These are phyloP conservation scores for Colletes gigas DNA, from an alignment of 1,140 invertebrate species.

Conservation along the genomic window DNA sequence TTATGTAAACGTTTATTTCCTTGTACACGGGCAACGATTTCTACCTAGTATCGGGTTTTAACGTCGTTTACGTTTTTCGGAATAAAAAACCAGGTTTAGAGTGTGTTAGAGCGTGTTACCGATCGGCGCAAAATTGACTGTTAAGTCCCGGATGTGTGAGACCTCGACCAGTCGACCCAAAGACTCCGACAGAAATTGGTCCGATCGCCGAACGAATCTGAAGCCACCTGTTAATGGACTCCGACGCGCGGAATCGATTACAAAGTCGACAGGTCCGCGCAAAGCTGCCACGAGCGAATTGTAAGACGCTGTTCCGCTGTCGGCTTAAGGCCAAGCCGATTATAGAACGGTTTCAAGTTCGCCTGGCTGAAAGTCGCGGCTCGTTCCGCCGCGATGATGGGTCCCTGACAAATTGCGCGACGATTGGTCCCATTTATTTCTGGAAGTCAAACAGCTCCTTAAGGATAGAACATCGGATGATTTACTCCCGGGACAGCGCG, in stretches of 20 bases:
- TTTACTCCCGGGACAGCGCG: no score
- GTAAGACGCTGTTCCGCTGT: conserved; percentile 41
- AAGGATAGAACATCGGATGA: no score
- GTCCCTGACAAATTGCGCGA: neutral
- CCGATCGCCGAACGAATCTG: neutral
- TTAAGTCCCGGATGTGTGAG: no score
- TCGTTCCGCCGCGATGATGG: neutral
- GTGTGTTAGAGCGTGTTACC: no score
- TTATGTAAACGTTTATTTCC: no score
- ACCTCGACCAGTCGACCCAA: no score
- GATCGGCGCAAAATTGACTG: no score
- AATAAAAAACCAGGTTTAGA: no score
- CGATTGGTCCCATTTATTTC: neutral
- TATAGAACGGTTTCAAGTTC: conserved; percentile 5
- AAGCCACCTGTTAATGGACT: conserved; percentile 14
- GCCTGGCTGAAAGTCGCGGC: neutral
- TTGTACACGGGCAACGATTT: no score
- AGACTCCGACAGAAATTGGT: neutral
- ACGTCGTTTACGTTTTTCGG: no score
- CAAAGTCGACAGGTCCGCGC: conserved; percentile 39
- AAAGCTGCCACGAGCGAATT: conserved; percentile 37
- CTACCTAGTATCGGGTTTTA: no score
- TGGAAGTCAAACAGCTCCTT: no score
- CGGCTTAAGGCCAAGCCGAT: conserved; percentile 41
- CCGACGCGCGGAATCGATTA: conserved; percentile 28